phyloP scores from a whole-genome alignment of 92 coral and sea anemone genomes.

The Epizoanthus scotinus region DNA sequence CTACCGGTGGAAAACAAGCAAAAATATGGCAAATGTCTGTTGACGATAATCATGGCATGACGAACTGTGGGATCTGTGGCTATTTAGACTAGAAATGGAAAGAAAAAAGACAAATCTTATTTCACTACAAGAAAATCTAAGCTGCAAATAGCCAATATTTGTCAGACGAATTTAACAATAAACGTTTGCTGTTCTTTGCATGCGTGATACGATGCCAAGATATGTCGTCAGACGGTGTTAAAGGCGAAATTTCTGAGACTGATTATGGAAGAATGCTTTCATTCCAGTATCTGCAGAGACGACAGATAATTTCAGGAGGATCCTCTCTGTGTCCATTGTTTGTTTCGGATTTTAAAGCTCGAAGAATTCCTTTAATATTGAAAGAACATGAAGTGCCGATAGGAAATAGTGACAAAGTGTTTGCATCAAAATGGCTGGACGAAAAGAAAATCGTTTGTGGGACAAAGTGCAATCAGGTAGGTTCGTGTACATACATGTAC shows the following conservation, averaged over 20 bases:
- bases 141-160: neutral
- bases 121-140: neutral
- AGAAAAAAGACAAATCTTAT: neutral
- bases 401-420: conserved; percentile 84
- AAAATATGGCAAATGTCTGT: conserved; percentile 23
- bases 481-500: conserved; percentile 4
- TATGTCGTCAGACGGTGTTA: neutral
- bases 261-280: conserved; percentile 47
- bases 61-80: conserved; percentile 2
- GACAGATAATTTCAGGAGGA: conserved; percentile 46
- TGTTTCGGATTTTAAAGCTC: conserved; percentile 51
- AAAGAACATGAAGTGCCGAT: conserved; percentile 62
- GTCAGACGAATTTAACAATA: conserved; percentile 1
- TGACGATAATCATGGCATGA: conserved; percentile 19
- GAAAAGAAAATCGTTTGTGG: conserved; percentile 86
- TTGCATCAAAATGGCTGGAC: conserved; percentile 97
- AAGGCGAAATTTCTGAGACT: conserved; percentile 15
- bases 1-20: neutral
- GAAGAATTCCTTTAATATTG: conserved; percentile 61
- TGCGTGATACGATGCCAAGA: conserved; percentile 33
- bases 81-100: neutral
- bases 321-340: conserved; percentile 39
- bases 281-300: conserved; percentile 57
- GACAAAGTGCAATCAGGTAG: conserved; percentile 93
- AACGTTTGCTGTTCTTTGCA: neutral